Conservation (phyloP, 2,113 vertebrate species). For the Natator depressus region DNA sequence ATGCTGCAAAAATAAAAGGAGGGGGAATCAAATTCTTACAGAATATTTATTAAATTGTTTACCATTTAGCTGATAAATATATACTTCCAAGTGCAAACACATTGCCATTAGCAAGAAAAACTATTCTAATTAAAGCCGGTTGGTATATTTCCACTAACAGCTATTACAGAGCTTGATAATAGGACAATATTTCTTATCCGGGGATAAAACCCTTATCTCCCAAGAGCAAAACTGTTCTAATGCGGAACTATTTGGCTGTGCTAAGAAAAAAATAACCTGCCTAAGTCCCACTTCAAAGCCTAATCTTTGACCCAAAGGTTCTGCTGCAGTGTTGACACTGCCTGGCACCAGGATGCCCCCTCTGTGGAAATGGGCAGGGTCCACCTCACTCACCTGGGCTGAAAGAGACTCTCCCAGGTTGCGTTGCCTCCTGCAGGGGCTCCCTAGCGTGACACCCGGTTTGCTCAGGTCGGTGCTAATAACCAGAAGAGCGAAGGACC, state of each 20-base stretch:
- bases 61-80: neutral
- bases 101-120: neutral
- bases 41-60: neutral
- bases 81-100: neutral
- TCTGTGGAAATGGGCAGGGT: neutral
- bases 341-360: neutral
- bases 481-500: accelerated
- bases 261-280: neutral
- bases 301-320: neutral
- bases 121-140: neutral
- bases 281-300: neutral
- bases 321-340: neutral
- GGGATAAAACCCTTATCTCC: neutral
- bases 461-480: accelerated
- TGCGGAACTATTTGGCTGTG: neutral
- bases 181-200: neutral
- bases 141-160: neutral
- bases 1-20: neutral
- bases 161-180: neutral
- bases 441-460: neutral
- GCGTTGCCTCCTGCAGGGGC: too few species aligned
- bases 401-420: neutral
- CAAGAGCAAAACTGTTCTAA: neutral
- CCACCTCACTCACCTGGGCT: neutral
- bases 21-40: neutral